phyloP scores from a whole-genome alignment of 2,113 vertebrate species.

The Oncorhynchus tshawytscha region DNA sequence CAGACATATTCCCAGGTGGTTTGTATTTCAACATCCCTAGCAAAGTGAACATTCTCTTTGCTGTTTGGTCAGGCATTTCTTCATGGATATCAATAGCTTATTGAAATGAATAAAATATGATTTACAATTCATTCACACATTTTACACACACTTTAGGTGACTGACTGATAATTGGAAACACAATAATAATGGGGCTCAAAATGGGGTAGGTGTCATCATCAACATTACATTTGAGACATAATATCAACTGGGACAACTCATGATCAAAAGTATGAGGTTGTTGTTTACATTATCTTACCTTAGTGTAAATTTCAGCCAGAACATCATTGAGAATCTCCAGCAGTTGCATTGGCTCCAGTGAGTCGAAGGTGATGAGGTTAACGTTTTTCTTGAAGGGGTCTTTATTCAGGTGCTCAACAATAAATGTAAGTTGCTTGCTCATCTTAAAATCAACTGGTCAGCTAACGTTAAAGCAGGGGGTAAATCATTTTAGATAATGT shows the following conservation, averaged over 20 bases:
- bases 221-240: no score
- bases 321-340: constrained; percentile 92
- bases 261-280: no score
- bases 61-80: constrained; percentile 92
- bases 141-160: not conserved
- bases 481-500: not conserved
- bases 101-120: constrained; percentile 59
- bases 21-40: constrained; percentile 94
- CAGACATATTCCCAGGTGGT: constrained; percentile 80
- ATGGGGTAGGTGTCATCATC: no score
- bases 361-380: constrained; percentile 96
- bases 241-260: no score
- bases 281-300: constrained; percentile 73
- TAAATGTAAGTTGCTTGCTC: constrained; percentile 93
- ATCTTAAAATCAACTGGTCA: constrained; percentile 63
- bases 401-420: constrained; percentile 92
- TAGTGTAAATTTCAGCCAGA: constrained; percentile 92
- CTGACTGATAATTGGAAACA: not conserved
- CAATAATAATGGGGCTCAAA: not conserved
- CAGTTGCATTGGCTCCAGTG: constrained; percentile 87
- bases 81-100: constrained; percentile 93
- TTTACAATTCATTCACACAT: not conserved
- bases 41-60: constrained; percentile 87
- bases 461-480: not conserved
- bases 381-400: constrained; percentile 95